Evolutionary conservation across 2,797 vertebrate genomes (phyloP), one percentile per base, ranked within the genome.

Genomic region (Phoeniculus purpureus): DNA sequence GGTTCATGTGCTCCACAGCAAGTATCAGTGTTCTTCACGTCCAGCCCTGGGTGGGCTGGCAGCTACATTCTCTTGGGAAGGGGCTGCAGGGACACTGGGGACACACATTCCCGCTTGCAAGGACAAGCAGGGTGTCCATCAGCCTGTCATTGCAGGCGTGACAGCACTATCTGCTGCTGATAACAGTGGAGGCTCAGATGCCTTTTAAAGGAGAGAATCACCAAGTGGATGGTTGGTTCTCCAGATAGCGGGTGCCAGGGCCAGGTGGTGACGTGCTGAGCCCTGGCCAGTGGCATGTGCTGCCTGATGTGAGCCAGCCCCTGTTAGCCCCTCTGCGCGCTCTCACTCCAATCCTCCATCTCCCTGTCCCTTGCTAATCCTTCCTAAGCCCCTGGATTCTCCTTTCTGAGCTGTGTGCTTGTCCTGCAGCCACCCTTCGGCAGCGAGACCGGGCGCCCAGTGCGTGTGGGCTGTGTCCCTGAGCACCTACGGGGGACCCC

Each of bases 131-230:
- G 50, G 50, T 67, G 79, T 60, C 87, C 2, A 6, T 10, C n/a
- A 84, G 50, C 34, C 29, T 3, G 27, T 40, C 77, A 85, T 85
- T 34, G 0, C 37, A 22, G 71, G 59, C 58, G 2, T 89, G 94
- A 78, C 81, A 8, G 59, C 6, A 10, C 93, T 92, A 92, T 93
- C 86, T 40, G 70, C 75, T 16, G 45, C 34, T 0, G 86, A 93
- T 94, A 94, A 37, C 2, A 0, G 37, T 8, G 0, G 23, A 15
- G 27, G 14, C 72, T 77, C 6, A 0, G 65, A 85, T 92, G 62
- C 94, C 94, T 93, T 95, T 94, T 91, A 93, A 91, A 95, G 94
- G 90, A 90, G 45, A 91, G 55, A 18, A 93, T 65, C 1, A 1
- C 61, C 68, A 64, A 80, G 90, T 14, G 78, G 72, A 1, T 20